phyloP scores from a whole-genome alignment of 2,888 invertebrate genomes.

The Protophormia terraenovae region DNA sequence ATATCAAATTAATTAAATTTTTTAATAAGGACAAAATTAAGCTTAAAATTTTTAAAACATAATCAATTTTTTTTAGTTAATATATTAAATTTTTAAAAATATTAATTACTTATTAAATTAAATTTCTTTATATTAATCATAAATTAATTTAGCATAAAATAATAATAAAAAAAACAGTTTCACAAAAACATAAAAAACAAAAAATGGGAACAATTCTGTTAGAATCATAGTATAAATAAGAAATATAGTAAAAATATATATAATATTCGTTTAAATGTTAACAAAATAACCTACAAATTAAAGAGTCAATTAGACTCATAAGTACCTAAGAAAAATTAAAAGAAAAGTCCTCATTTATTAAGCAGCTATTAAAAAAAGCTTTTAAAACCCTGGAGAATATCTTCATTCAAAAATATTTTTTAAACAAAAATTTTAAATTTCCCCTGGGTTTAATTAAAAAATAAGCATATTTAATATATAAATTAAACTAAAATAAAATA shows the following conservation, averaged over 20 bases:
- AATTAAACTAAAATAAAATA: no score
- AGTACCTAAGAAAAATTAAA: background rate
- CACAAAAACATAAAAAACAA: background rate
- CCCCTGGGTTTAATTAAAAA: no score
- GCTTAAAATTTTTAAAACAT: background rate
- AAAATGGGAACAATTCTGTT: conserved; percentile 64
- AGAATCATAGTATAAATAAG: conserved; percentile 6
- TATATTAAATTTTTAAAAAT: background rate
- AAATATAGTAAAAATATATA: background rate
- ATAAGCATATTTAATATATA: no score
- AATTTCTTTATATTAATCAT: background rate
- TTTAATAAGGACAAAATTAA: no score
- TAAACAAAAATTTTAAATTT: no score
- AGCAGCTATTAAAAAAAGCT: no score
- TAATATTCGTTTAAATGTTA: background rate
- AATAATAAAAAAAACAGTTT: conserved; percentile 1
- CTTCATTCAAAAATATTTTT: no score
- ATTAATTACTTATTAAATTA: background rate
- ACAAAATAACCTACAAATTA: background rate
- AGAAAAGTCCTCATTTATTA: no score
- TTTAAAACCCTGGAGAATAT: no score
- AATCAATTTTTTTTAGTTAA: background rate
- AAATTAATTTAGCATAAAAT: background rate
- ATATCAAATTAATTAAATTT: no score
- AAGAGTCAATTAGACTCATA: background rate